Percentiles rank a stretch among this genome's conserved stretches.
phyloP scores from a whole-genome alignment of 2,113 vertebrate genomes.

The Grus americana region DNA sequence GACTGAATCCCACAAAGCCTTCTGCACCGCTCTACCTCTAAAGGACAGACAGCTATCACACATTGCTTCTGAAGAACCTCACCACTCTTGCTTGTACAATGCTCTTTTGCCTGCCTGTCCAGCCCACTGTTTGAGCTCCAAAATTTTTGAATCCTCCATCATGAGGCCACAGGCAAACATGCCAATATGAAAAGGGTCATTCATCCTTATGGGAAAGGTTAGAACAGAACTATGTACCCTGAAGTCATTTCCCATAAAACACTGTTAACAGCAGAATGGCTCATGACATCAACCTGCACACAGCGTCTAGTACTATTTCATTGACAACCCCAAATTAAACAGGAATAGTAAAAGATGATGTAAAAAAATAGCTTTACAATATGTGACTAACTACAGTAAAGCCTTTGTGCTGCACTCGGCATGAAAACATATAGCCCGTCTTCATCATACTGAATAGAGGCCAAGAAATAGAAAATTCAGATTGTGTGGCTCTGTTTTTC shows the following conservation, averaged over 20 bases:
- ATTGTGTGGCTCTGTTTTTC: background rate
- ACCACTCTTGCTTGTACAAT: background rate
- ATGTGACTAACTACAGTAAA: background rate
- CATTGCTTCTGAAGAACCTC: background rate
- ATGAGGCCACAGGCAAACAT: background rate
- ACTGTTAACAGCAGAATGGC: background rate
- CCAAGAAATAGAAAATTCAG: conserved; percentile 2
- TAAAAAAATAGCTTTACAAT: background rate
- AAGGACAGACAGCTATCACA: background rate
- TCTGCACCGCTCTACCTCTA: background rate
- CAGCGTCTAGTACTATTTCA: background rate
- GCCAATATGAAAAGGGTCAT: background rate
- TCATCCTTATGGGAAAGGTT: background rate
- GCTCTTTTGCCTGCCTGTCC: background rate
- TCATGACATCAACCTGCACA: background rate
- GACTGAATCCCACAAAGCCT: background rate
- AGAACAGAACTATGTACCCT: background rate
- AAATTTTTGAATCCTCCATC: background rate
- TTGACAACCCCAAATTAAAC: conserved; percentile 12
- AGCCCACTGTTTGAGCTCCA: background rate
- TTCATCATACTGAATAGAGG: background rate
- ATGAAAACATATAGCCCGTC: background rate
- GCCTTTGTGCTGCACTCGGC: background rate
- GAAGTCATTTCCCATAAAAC: background rate
- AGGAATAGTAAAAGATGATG: conserved; percentile 7